Evolutionary conservation across 1,140 invertebrate species (phyloP).

Genomic region (Magallana angulata): DNA sequence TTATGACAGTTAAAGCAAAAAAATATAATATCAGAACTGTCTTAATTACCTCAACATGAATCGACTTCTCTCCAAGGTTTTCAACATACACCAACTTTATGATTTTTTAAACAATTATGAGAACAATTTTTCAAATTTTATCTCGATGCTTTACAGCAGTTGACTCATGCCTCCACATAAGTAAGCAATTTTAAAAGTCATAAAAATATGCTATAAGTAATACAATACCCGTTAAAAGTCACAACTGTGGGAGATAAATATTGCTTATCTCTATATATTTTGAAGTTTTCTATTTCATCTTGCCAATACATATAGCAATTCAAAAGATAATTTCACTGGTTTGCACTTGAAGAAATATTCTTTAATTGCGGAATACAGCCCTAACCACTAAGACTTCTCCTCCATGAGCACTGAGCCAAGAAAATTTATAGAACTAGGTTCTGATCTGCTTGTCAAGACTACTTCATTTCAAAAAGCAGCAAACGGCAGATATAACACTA

Average conservation of each 20-base stretch:
- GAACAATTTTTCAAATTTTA: conserved; percentile 30
- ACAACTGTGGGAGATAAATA: conserved; percentile 30
- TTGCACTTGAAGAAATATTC: conserved; percentile 26
- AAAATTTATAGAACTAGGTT: conserved; percentile 29
- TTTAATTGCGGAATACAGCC: conserved; percentile 16
- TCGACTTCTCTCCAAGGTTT: background rate
- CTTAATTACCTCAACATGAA: background rate
- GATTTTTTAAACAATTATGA: conserved; percentile 34
- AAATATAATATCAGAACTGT: background rate
- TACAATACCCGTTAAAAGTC: conserved; percentile 24
- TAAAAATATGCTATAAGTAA: conserved; percentile 25
- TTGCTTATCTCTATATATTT: conserved; percentile 23
- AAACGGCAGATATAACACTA: background rate
- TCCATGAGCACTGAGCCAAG: conserved; percentile 4
- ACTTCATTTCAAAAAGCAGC: conserved; percentile 23
- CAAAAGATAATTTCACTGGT: conserved; percentile 29
- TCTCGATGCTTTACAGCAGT: conserved; percentile 16
- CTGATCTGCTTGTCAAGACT: conserved; percentile 6
- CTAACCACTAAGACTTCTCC: conserved; percentile 1
- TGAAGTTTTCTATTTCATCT: conserved; percentile 23
- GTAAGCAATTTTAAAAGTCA: conserved; percentile 30
- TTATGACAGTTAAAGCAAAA: background rate
- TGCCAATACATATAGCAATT: conserved; percentile 30
- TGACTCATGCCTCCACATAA: conserved; percentile 22
- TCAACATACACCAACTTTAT: background rate